Conservation (phyloP, 2,888 invertebrate genomes). For the Pseudeuparius sepicola region DNA sequence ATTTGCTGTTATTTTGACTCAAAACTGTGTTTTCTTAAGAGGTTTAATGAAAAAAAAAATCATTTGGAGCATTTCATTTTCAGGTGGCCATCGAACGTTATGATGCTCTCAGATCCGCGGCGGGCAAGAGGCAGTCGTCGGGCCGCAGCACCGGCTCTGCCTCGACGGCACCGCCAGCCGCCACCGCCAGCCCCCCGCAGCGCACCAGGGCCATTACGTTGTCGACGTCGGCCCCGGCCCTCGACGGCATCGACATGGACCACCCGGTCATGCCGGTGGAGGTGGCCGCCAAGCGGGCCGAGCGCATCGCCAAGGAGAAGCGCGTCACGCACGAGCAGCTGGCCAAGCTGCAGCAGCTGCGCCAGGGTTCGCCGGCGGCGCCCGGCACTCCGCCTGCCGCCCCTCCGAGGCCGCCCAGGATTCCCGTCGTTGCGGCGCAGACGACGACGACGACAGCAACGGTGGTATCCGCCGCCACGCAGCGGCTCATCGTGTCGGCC, state of each 20-base stretch:
- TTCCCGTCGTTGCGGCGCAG: constrained; percentile 37
- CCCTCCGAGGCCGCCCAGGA: constrained; percentile 34
- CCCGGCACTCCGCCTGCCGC: constrained; percentile 27
- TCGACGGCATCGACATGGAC: constrained; percentile 77
- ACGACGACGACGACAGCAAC: constrained; percentile 33
- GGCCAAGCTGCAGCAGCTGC: constrained; percentile 31
- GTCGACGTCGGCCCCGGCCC: constrained; percentile 72
- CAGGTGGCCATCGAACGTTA: too few relatives aligned
- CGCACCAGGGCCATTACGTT: constrained; percentile 83
- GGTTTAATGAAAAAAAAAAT: too few relatives aligned
- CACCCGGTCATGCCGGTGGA: constrained; percentile 73
- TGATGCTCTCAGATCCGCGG: constrained; percentile 64
- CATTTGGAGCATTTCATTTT: too few relatives aligned
- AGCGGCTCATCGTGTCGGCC: constrained; percentile 38
- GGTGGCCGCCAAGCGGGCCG: constrained; percentile 70
- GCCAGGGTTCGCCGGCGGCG: constrained; percentile 14
- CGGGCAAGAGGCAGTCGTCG: constrained; percentile 55
- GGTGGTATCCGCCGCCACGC: constrained; percentile 41
- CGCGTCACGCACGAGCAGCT: constrained; percentile 37
- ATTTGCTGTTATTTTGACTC: too few relatives aligned
- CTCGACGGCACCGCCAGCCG: constrained; percentile 55
- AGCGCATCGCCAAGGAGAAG: constrained; percentile 78
- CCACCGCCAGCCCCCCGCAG: constrained; percentile 54
- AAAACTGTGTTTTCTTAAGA: too few relatives aligned
- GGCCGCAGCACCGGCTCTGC: too few relatives aligned